Conservation (phyloP, 2,113 vertebrate species). For the Raja brachyura region DNA sequence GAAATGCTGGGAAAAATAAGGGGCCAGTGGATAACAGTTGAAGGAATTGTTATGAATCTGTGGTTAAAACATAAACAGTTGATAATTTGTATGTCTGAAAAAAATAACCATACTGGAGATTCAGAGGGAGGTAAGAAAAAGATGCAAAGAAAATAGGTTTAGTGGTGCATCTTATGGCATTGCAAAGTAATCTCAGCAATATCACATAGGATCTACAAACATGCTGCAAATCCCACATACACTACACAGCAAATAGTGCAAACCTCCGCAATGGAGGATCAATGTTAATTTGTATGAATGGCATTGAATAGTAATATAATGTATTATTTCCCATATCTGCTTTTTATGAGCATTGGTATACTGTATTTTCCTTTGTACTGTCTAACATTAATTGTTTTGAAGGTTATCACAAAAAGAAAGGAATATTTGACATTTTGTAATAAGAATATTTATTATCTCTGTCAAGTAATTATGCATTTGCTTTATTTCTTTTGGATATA, state of each 20-base stretch:
- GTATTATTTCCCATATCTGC: background rate
- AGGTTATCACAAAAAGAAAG: slow-evolving; percentile 7
- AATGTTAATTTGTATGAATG: background rate
- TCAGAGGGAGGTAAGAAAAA: background rate
- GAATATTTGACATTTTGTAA: slow-evolving; percentile 9
- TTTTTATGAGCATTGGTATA: background rate
- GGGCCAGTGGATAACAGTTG: background rate
- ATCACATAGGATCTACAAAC: background rate
- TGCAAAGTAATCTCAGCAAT: background rate
- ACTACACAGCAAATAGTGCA: background rate
- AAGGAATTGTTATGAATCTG: background rate
- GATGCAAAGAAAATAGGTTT: background rate
- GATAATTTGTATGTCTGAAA: background rate
- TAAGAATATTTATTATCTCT: slow-evolving; percentile 16
- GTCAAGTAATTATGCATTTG: slow-evolving; percentile 8
- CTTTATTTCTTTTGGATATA: background rate
- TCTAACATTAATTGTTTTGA: slow-evolving; percentile 14
- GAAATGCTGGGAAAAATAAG: background rate
- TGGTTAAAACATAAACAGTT: background rate
- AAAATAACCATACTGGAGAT: background rate
- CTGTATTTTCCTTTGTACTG: background rate
- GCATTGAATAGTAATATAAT: background rate
- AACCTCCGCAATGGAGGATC: background rate
- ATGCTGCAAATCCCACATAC: background rate
- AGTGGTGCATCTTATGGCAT: background rate